Conservation (phyloP, 2,113 vertebrate genomes). For the Pelodiscus sinensis region DNA sequence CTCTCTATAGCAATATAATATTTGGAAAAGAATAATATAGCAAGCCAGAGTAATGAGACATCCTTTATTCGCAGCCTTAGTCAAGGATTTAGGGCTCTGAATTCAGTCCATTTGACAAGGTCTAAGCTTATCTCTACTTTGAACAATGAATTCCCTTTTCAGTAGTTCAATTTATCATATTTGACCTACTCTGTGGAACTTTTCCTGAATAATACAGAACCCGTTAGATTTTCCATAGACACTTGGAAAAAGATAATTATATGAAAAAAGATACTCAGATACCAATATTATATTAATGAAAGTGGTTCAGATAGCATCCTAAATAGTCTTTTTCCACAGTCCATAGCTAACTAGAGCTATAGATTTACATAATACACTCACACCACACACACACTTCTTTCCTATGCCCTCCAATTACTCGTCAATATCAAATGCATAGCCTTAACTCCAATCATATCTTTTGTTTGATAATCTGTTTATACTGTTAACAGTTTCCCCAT, state of each 20-base stretch:
- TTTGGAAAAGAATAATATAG: not conserved
- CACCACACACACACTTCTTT: too few species aligned
- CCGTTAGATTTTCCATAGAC: not conserved
- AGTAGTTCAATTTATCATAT: not conserved
- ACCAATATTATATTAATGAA: not conserved
- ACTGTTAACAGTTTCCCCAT: not conserved
- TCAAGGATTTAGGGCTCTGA: not conserved
- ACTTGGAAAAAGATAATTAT: not conserved
- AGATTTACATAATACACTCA: not conserved
- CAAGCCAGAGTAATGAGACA: not conserved
- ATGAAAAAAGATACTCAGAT: not conserved
- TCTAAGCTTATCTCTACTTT: not conserved
- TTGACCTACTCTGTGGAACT: not conserved
- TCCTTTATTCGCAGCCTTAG: not conserved
- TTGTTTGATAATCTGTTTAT: too few species aligned
- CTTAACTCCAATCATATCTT: too few species aligned
- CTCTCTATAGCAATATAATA: rapidly evolving
- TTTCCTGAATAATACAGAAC: not conserved
- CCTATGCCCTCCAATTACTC: not conserved
- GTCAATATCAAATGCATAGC: not conserved
- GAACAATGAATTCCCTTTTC: not conserved
- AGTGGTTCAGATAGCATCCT: not conserved
- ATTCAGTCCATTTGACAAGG: not conserved
- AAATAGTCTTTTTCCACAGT: not conserved
- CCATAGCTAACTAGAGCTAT: not conserved